These are phyloP conservation scores for Penelope pileata DNA, from an alignment of 2,113 vertebrate genomes.

Conservation along the genomic window DNA sequence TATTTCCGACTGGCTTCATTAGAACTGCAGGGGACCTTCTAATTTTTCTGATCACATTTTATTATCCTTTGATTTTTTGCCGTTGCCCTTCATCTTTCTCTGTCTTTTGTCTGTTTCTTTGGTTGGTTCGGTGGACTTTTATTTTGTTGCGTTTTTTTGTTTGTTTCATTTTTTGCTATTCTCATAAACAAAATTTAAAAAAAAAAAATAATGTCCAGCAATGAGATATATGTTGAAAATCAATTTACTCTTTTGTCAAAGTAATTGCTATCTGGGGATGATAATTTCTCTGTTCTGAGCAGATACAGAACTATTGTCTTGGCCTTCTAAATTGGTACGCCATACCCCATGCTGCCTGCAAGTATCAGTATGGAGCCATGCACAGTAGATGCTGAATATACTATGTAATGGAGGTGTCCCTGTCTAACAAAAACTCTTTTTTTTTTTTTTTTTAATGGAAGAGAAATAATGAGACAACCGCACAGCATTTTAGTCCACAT, in stretches of 20 bases:
- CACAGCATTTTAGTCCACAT: conserved; percentile 35
- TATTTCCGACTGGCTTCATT: conserved; percentile 6
- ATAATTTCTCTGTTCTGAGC: conserved; percentile 21
- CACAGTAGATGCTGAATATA: conserved; percentile 20
- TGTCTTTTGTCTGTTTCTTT: not conserved
- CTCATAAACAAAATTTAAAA: not conserved
- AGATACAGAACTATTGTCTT: conserved; percentile 16
- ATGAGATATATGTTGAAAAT: conserved; percentile 13
- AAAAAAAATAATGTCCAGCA: not conserved
- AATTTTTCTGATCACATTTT: conserved; percentile 51
- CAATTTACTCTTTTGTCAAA: conserved; percentile 33
- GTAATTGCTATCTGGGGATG: not conserved
- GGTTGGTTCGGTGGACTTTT: not conserved
- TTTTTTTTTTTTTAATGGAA: not conserved
- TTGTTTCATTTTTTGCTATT: not conserved
- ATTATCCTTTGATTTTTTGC: conserved; percentile 30
- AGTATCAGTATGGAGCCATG: not conserved
- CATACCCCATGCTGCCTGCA: not conserved
- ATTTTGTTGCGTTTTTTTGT: not conserved
- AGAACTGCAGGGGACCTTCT: conserved; percentile 26
- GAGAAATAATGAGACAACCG: conserved; percentile 37
- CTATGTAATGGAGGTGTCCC: not conserved
- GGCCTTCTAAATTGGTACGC: conserved; percentile 9
- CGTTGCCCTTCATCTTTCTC: conserved; percentile 14
- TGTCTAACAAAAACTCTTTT: conserved; percentile 26